Evolutionary conservation across 1,140 invertebrate species (phyloP), one percentile per base, ranked within the genome.

Genomic region (Coenobita brevimanus): DNA sequence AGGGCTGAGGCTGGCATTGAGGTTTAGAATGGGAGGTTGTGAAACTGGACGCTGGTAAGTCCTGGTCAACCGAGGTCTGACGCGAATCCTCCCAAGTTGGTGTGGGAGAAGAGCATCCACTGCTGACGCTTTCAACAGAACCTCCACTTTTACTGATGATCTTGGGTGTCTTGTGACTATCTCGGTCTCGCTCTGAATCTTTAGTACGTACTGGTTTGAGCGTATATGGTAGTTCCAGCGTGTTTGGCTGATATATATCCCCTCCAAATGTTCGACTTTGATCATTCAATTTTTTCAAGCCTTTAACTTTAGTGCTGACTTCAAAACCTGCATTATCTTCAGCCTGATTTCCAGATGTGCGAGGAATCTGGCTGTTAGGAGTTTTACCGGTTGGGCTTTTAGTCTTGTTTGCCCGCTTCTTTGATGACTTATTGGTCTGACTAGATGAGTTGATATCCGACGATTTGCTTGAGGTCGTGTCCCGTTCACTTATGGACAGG

Each of bases 281-380:
- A 43, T 80, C 92, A 90, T 93, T 92, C 33, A 93, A 92, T 85
- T 92, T 93, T 78, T 92, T 93, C 90, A 93, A 92, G 46, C 92
- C 92, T 90, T 92, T 92, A 27, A 92, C 92, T 90, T 93, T 93
- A 38, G 92, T 92, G 27, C 92, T 93, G 69, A 93, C 79, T 88
- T 92, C 92, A 92, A 93, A 93, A 60, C 92, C 92, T 54, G 91
- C 91, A 79, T 92, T 91, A 88, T 92, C 91, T 60, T 90, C 89
- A 62, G 30, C 38, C 24, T 38, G 46, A 36, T 36, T 46, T 2
- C n/a, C 24, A 36, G 89, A n/a, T 17, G 17, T 89, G 85, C 82
- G 89, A 17, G 88, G 88, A 17, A 90, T 73, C 41, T 80, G 57
- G 71, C 87, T 33, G 87, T 89, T 84, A 67, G 85, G 54, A 38